Evolutionary conservation across 1,140 invertebrate genomes (phyloP).

Genomic region (Mesaphorura yosii): DNA sequence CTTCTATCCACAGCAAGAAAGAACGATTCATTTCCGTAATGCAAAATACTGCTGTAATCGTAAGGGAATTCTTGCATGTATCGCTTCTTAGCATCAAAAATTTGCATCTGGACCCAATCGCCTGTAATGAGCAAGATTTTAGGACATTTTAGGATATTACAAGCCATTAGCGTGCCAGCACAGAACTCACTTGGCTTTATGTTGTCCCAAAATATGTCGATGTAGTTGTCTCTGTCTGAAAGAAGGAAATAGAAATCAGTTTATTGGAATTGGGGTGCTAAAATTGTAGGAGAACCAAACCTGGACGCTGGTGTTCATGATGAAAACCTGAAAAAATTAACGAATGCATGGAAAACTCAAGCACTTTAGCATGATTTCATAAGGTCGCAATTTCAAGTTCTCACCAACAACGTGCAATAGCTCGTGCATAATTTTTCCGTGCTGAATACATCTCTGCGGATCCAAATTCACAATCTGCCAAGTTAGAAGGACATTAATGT

Average conservation of each 20-base stretch:
- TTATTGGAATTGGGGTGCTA: too few relatives aligned
- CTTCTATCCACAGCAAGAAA: constrained; percentile 12
- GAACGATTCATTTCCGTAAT: constrained; percentile 40
- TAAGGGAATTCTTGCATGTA: constrained; percentile 16
- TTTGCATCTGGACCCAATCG: constrained; percentile 1
- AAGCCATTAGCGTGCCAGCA: background rate
- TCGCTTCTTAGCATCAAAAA: background rate
- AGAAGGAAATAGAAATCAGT: too few relatives aligned
- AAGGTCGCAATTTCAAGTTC: too few relatives aligned
- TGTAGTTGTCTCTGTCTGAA: constrained; percentile 30
- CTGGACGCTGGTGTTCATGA: constrained; percentile 25
- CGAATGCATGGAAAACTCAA: too few relatives aligned
- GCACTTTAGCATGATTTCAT: too few relatives aligned
- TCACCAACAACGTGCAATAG: constrained; percentile 22
- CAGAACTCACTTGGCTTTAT: background rate
- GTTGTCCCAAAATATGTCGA: constrained; percentile 13
- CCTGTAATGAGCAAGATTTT: background rate
- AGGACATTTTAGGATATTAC: background rate
- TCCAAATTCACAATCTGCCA: constrained; percentile 12
- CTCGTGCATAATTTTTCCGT: constrained; percentile 26
- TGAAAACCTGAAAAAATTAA: too few relatives aligned
- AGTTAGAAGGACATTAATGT: background rate
- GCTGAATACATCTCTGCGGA: constrained; percentile 3
- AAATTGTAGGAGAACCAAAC: too few relatives aligned
- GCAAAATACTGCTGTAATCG: constrained; percentile 34